Conservation (phyloP, 2,113 vertebrate species). For the Herpailurus yagouaroundi region DNA sequence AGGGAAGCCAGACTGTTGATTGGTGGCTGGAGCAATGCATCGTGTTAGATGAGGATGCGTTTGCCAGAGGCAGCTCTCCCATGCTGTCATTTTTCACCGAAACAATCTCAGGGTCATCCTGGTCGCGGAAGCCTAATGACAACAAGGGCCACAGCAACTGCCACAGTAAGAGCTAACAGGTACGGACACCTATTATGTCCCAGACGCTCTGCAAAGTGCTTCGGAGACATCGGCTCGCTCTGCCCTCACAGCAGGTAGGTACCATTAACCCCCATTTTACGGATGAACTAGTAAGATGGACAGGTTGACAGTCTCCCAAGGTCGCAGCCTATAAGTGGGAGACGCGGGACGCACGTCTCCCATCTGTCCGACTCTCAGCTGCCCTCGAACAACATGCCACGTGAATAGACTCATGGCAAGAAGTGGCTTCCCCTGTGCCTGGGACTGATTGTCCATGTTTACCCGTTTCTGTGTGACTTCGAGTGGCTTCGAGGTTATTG, state of each 20-base stretch:
- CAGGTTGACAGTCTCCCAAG: background rate
- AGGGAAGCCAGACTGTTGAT: background rate
- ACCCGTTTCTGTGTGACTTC: background rate
- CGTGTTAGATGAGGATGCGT: too few relatives aligned
- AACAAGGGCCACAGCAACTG: too few relatives aligned
- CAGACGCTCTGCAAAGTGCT: background rate
- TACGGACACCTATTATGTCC: background rate
- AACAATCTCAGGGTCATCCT: background rate
- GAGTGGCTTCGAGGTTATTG: background rate
- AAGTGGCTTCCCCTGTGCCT: background rate
- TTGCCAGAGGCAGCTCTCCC: background rate
- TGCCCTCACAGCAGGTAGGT: background rate
- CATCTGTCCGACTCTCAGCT: background rate
- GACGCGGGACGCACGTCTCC: too few relatives aligned
- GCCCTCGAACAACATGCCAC: too few relatives aligned
- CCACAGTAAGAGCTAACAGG: rapidly evolving
- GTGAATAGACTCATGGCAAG: background rate
- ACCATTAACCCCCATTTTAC: background rate
- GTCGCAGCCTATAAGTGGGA: background rate
- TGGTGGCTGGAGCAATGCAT: background rate
- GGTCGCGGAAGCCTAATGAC: background rate
- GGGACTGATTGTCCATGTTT: background rate
- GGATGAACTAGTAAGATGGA: background rate
- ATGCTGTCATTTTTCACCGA: background rate
- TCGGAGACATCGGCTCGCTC: background rate